These are phyloP conservation scores for Drosophila demipolita DNA, from an alignment of 2,888 invertebrate species.

Conservation along the genomic window DNA sequence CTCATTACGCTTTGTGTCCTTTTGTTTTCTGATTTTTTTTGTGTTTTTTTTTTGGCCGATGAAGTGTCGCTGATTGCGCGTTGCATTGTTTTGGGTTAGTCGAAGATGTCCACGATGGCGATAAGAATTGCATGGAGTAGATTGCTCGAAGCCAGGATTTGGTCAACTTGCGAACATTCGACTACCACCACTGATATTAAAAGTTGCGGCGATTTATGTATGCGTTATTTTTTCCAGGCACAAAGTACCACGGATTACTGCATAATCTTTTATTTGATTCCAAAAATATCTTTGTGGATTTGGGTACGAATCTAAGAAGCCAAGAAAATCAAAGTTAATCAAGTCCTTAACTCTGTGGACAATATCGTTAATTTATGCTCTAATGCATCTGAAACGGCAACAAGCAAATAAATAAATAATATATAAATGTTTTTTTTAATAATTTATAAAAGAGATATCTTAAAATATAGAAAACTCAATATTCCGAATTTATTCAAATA, in stretches of 20 bases:
- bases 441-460: neutral
- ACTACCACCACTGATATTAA: constrained; percentile 50
- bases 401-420: neutral
- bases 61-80: constrained; percentile 83
- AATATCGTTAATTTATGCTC: neutral
- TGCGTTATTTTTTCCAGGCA: neutral
- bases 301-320: neutral
- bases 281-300: constrained; percentile 12
- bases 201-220: constrained; percentile 31
- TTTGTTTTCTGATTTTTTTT: constrained; percentile 66
- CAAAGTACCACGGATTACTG: constrained; percentile 4
- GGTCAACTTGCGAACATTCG: constrained; percentile 46
- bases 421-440: neutral
- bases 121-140: constrained; percentile 65
- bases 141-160: constrained; percentile 45
- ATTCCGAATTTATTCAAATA: neutral
- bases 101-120: constrained; percentile 65
- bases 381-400: neutral
- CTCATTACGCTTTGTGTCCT: constrained; percentile 78
- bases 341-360: neutral
- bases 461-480: neutral
- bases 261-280: constrained; percentile 1
- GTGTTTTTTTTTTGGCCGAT: constrained; percentile 66
- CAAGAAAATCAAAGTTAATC: neutral
- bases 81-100: constrained; percentile 79